Evolutionary conservation across 1,140 invertebrate species (phyloP).

Genomic region (Holcopasites calliopsidis): DNA sequence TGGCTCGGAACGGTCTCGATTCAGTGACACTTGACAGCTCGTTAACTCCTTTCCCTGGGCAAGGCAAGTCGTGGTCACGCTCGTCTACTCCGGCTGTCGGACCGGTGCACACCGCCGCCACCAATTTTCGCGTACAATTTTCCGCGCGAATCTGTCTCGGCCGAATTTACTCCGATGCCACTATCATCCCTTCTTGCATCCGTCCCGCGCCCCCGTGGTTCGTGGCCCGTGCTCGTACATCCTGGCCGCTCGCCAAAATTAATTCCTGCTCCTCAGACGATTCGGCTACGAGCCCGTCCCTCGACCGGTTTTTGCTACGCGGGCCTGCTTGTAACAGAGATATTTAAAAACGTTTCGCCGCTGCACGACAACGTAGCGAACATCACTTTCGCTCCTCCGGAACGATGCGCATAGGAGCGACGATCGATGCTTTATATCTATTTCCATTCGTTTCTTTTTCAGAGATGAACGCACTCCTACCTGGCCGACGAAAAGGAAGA

Average conservation of each 20-base stretch:
- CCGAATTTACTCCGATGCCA: not conserved
- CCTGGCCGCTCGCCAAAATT: constrained; percentile 70
- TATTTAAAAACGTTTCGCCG: constrained; percentile 26
- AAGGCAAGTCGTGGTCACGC: constrained; percentile 48
- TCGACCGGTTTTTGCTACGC: constrained; percentile 8
- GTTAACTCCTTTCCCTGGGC: constrained; percentile 60
- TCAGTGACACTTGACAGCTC: constrained; percentile 66
- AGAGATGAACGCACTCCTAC: not conserved
- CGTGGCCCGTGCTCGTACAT: constrained; percentile 33
- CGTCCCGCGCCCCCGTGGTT: constrained; percentile 28
- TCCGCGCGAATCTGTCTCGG: constrained; percentile 52
- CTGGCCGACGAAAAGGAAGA: not conserved
- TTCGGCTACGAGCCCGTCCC: not conserved
- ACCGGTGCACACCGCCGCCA: not conserved
- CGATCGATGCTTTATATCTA: constrained; percentile 28
- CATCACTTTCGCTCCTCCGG: constrained; percentile 33
- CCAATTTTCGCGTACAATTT: constrained; percentile 49
- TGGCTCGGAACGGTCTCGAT: constrained; percentile 24
- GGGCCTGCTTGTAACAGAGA: not conserved
- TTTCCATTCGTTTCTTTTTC: not conserved
- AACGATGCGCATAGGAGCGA: not conserved
- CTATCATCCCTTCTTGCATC: not conserved
- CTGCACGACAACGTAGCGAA: not conserved
- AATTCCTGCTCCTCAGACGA: constrained; percentile 59
- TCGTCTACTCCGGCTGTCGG: constrained; percentile 58